A percentile compares a stretch with the other conserved stretches of the same genome.
Evolutionary conservation across 1,140 invertebrate genomes (phyloP).

Genomic region (Cardiocondyla obscurior): DNA sequence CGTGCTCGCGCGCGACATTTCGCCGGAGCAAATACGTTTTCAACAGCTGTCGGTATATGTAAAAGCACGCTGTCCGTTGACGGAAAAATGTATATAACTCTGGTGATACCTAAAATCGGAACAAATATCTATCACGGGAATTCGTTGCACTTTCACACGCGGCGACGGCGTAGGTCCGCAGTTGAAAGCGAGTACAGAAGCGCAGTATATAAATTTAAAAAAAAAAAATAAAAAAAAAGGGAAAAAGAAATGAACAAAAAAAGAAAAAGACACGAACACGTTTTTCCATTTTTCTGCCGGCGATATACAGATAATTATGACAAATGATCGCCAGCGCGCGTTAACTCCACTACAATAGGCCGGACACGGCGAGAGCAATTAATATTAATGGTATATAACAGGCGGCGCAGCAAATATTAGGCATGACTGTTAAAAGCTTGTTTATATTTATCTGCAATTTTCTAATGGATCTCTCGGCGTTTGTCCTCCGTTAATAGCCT

Average conservation of each 20-base stretch:
- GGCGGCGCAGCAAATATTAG: not conserved
- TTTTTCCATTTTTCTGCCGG: not conserved
- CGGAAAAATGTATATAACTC: constrained; percentile 40
- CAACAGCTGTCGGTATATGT: constrained; percentile 45
- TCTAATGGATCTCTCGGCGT: not conserved
- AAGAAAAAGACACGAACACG: not conserved
- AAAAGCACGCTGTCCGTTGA: constrained; percentile 34
- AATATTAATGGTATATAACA: constrained; percentile 33
- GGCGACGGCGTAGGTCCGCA: not conserved
- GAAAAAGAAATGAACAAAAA: not conserved
- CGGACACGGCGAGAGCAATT: not conserved
- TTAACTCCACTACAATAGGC: not conserved
- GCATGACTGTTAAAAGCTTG: not conserved
- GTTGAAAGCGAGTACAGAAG: constrained; percentile 33
- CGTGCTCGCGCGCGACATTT: not conserved
- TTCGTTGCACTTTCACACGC: constrained; percentile 37
- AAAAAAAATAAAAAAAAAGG: not conserved
- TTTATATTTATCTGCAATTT: constrained; percentile 16
- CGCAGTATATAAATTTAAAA: too few species aligned
- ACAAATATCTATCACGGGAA: constrained; percentile 49
- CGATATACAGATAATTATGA: constrained; percentile 23
- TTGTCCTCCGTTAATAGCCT: not conserved
- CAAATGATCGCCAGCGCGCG: constrained; percentile 2
- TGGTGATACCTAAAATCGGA: constrained; percentile 49
- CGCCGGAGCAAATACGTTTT: constrained; percentile 24